Base-by-base conservation (phyloP, 2,888 invertebrate genomes). In the Ormyrus nitidulus region DNA sequence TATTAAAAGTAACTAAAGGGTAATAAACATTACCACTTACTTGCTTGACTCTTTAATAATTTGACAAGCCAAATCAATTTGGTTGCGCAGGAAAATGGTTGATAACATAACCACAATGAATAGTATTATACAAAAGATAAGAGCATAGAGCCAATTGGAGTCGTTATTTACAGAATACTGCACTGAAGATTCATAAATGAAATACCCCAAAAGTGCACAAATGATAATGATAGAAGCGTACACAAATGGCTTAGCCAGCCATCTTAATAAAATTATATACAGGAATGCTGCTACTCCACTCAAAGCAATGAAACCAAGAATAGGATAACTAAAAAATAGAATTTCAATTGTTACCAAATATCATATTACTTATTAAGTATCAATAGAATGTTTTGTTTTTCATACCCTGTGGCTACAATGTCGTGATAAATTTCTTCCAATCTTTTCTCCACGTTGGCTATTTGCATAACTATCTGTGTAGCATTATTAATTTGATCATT, bases 41-140 rank as follows among this genome's bases (percentile, higher is more conserved):
- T 94, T 95, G 94, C 96, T 96, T 65, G 97, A 97, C 91, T 99
- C 98, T 84, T 95, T 94, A 82, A 99, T 97, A n/a, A 99, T 92
- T 1, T 97, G 96, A 82, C 98, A 96, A 2, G 99, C 98, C 81
- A 99, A 94, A 2, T 92, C 90, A 79, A 99, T 97, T 74, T 98
- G 92, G 80, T 94, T 95, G 76, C 98, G 92, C 75, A 99, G 92
- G 89, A 97, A 96, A 74, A 98, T 92, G 0, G 98, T 91, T 6
- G 97, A 92, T 8, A 99, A 89, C 3, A 96, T 86, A 9, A 95
- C 91, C 53, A 96, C 92, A 0, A 92, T 89, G 0, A 96, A 90
- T 9, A 96, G 85, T 0, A 95, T 87, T 0, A 94, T 93, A 34
- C 94, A 91, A 51, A 93, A 91, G 44, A 98, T 95, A 8, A 95